A percentile compares a stretch with the other conserved stretches of the same genome.
phyloP scores from a whole-genome alignment of 2,113 vertebrate species.

The Phylloscopus trochilus region DNA sequence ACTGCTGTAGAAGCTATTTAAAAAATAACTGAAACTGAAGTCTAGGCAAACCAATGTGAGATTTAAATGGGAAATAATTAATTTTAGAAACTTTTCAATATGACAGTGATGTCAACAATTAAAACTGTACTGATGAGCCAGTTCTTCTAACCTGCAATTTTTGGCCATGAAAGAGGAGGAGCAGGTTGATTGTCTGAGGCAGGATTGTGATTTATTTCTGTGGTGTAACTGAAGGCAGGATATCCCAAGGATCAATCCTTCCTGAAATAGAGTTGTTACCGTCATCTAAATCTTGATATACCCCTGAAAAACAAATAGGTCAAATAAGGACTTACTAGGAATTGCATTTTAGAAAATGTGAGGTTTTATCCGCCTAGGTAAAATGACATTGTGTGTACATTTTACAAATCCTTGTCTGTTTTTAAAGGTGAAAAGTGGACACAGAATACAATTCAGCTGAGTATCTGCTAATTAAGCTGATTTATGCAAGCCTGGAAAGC shows the following conservation, averaged over 20 bases:
- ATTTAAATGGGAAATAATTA: not conserved
- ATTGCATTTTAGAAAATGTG: not conserved
- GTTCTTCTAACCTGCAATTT: not conserved
- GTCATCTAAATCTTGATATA: not conserved
- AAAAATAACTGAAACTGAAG: not conserved
- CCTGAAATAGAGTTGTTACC: not conserved
- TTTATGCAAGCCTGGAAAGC: not conserved
- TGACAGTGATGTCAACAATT: not conserved
- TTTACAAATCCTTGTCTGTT: not conserved
- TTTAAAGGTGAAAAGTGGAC: not conserved
- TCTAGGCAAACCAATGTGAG: not conserved
- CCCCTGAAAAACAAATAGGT: not conserved
- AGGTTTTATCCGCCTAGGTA: not conserved
- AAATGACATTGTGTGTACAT: not conserved
- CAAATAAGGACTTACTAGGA: not conserved
- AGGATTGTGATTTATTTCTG: not conserved
- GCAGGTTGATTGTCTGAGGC: not conserved
- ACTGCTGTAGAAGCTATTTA: not conserved
- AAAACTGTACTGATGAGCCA: not conserved
- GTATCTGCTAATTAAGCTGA: constrained; percentile 9
- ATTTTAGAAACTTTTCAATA: not conserved
- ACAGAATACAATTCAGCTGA: not conserved
- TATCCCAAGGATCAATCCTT: not conserved
- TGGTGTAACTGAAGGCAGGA: not conserved
- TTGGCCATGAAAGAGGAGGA: not conserved